Base-by-base conservation (phyloP, 2,113 vertebrate genomes). In the Clupea harengus region DNA sequence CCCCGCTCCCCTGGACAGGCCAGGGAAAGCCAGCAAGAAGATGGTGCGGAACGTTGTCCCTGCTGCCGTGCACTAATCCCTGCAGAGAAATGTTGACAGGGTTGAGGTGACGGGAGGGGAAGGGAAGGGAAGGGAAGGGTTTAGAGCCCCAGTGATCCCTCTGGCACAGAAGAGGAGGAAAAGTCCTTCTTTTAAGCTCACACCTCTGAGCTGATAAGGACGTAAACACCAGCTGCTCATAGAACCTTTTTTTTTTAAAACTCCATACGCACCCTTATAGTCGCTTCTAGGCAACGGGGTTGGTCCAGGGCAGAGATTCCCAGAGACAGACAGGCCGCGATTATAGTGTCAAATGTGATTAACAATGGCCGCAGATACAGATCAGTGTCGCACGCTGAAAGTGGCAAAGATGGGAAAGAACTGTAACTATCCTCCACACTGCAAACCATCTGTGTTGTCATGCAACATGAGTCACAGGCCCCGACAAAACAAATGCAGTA, bases 11-110 rank as follows among this genome's bases (percentile, higher is more conserved):
- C 57, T 80, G 32, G 87, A 85, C 75, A 83, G 18, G 45, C 86
- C 86, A 47, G 88, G 88, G 82, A 85, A 83, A 67, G 86, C 85
- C 75, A 90, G 50, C 84, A 92, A 89, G 87, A 94, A 86, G 89
- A 91, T 88, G 90, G 93, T 91, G 18, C 86, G 39, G 72, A 78
- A 78, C 28, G 72, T 78, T 39, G 39, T 78, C 64, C n/a, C 64
- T 18, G 28, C 25, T 78, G 72, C 72, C 39, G 72, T 78, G 25
- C 72, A 78, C 72, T 78, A 78, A 78, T 15, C 32, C 28, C 32
- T 17, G 2, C 28, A 18, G 72, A 39, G 72, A 32, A 39, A 39
- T 17, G 1, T 39, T 32, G 72, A 78, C 25, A 39, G 25, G 72
- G 28, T 6, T 28, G 32, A 78, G 11, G 28, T 39, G 39, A n/a